Base-by-base conservation (phyloP, 2,113 vertebrate species). In the Herpetotheres cachinnans region DNA sequence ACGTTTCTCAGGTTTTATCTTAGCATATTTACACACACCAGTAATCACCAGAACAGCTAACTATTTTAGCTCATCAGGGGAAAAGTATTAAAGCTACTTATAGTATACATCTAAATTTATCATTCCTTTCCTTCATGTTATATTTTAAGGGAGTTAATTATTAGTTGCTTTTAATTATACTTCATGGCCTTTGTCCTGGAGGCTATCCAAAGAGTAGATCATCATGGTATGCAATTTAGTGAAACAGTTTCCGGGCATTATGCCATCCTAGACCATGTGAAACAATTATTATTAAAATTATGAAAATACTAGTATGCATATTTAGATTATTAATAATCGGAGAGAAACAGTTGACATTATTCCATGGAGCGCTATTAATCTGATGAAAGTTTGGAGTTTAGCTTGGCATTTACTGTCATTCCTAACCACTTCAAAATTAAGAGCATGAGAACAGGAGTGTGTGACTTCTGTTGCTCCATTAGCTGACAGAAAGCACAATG, bases 81-180 rank as follows among this genome's bases (percentile, higher is more conserved):
- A 94, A 92, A 83, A 29, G 34, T 91, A 77, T 81, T 80, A 62
- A 89, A 96, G 12, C 29, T 86, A 73, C 73, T 96, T 95, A 82
- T 73, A 96, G 69, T 95, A 94, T 97, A 97, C 97, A 95, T 90
- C 82, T 89, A 96, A 97, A 97, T 95, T 96, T 97, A 97, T 91
- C 92, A 65, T 61, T 70, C 83, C 89, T 97, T 95, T 98, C 93
- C 81, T 97, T 96, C 85, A 70, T 96, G 90, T 97, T 98, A 95
- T 83, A 85, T 97, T 98, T 98, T 97, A 98, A 96, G 92, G 77
- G 90, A 98, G 88, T 97, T 98, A 98, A 98, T 98, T 98, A 98
- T 98, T 98, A 97, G 96, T 98, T 98, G 89, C 94, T 97, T 98
- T 98, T 98, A 98, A 98, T 98, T 98, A 97, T 98, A 97, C 95